A percentile compares a stretch with the other conserved stretches of the same genome.
Conservation (phyloP, 23 tunicate genomes). For the Halocynthia roretzi region DNA sequence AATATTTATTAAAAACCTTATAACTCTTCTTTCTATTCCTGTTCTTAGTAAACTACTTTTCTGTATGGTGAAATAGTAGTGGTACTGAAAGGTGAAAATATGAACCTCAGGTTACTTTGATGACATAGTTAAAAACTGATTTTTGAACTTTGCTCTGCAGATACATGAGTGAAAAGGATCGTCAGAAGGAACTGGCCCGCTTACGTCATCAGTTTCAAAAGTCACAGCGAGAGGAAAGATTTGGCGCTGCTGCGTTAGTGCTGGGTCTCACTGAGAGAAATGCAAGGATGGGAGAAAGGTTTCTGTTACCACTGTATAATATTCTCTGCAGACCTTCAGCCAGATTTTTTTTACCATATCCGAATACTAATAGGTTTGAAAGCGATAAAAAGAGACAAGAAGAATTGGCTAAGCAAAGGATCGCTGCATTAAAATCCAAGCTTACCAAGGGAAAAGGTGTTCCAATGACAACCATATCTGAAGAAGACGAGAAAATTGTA, state of each 20-base stretch:
- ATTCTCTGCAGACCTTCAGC: neutral
- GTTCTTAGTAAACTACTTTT: too few relatives aligned
- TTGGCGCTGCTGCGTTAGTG: constrained; percentile 71
- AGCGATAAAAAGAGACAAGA: constrained; percentile 64
- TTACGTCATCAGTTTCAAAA: constrained; percentile 42
- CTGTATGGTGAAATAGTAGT: too few relatives aligned
- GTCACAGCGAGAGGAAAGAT: constrained; percentile 61
- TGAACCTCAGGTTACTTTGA: too few relatives aligned
- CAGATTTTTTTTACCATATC: neutral
- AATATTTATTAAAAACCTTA: too few relatives aligned
- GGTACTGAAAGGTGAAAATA: too few relatives aligned
- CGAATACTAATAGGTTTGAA: constrained; percentile 32
- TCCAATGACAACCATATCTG: constrained; percentile 18
- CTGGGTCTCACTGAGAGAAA: constrained; percentile 54
- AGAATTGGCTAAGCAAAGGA: constrained; percentile 57
- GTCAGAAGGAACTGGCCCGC: constrained; percentile 63
- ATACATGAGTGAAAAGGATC: constrained; percentile 71
- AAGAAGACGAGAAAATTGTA: constrained; percentile 51
- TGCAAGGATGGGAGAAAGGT: constrained; percentile 45
- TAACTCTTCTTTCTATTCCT: too few relatives aligned
- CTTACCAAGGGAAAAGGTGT: constrained; percentile 20
- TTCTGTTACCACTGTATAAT: neutral
- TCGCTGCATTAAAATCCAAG: constrained; percentile 44
- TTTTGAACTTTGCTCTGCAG: constrained; percentile 19
- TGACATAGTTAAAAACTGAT: too few relatives aligned